A percentile compares a stretch with the other conserved stretches of the same genome.
Conservation (phyloP, 2,113 vertebrate genomes). For the Saccopteryx leptura region DNA sequence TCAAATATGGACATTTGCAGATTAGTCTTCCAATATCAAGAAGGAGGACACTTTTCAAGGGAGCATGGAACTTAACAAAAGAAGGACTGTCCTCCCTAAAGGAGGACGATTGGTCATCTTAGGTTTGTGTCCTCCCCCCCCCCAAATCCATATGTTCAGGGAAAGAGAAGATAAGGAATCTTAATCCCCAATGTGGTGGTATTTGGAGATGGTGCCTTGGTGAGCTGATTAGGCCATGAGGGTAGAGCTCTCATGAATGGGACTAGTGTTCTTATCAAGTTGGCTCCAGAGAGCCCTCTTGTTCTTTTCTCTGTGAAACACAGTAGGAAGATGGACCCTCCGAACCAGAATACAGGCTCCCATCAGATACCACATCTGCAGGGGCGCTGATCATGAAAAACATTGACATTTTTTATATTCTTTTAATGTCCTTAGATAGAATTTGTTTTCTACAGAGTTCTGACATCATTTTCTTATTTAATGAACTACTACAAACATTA, state of each 20-base stretch:
- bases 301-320: neutral
- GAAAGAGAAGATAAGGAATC: too few relatives aligned
- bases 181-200: too few relatives aligned
- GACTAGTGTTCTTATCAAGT: neutral
- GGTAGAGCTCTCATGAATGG: neutral
- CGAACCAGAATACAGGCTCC: neutral
- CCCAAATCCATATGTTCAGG: too few relatives aligned
- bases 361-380: neutral
- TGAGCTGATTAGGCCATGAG: too few relatives aligned
- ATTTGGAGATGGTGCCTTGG: too few relatives aligned
- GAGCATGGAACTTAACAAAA: too few relatives aligned
- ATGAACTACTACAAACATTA: neutral
- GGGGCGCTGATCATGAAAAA: neutral
- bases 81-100: too few relatives aligned
- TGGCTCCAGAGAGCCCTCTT: neutral
- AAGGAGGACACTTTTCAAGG: too few relatives aligned
- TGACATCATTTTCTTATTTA: neutral
- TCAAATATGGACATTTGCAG: too few relatives aligned
- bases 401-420: neutral
- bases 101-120: too few relatives aligned
- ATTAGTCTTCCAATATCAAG: too few relatives aligned
- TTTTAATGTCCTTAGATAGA: neutral
- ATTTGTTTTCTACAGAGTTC: neutral
- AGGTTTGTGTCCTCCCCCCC: too few relatives aligned
- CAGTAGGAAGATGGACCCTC: neutral